Evolutionary conservation across 2,113 vertebrate species (phyloP).

Genomic region (Microtus oregoni): DNA sequence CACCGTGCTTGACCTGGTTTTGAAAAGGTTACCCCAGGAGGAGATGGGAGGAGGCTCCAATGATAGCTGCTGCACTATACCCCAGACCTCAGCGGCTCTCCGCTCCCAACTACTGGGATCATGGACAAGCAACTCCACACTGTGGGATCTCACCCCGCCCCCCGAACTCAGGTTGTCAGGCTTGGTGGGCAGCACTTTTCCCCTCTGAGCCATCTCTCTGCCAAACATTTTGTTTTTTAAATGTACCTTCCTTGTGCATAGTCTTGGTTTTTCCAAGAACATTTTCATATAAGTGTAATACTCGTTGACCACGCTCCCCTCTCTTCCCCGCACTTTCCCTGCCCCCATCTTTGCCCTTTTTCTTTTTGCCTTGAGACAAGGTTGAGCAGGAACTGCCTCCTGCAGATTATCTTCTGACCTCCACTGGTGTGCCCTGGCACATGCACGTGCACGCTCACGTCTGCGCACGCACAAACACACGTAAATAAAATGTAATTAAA

Average conservation of each 20-base stretch:
- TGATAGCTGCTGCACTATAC: neutral
- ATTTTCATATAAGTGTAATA: neutral
- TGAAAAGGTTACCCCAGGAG: neutral
- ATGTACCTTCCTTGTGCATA: neutral
- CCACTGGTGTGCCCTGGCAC: too few relatives aligned
- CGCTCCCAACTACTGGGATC: neutral
- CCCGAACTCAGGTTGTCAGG: neutral
- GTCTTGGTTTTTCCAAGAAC: neutral
- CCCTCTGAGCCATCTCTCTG: neutral
- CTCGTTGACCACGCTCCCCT: neutral
- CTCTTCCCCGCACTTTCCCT: neutral
- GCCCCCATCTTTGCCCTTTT: neutral
- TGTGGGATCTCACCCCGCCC: neutral
- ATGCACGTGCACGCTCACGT: neutral
- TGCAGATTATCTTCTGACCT: neutral
- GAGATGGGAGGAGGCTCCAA: neutral
- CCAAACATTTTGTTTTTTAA: neutral
- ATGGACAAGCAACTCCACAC: neutral
- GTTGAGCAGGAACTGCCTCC: neutral
- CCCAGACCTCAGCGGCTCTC: neutral
- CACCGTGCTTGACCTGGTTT: neutral
- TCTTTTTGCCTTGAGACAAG: neutral
- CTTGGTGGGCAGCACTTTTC: neutral
- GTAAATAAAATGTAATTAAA: neutral
- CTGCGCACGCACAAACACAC: neutral